phyloP scores from a whole-genome alignment of 2,888 invertebrate species.

The Acanthosoma haemorrhoidale region DNA sequence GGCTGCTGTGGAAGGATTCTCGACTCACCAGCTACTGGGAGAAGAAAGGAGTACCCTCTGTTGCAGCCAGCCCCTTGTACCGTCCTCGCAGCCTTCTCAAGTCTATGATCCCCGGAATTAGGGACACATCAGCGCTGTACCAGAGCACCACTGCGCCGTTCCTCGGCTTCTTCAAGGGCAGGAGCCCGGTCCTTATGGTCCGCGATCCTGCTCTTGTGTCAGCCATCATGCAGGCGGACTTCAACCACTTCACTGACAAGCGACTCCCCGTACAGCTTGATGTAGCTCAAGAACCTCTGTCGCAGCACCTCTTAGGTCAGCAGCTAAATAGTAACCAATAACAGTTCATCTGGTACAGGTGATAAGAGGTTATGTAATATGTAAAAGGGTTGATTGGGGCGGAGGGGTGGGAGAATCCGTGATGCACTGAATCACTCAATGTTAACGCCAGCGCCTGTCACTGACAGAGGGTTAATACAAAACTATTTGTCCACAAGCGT shows the following conservation, averaged over 20 bases:
- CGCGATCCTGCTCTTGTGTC: not conserved
- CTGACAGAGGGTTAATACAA: too few relatives aligned
- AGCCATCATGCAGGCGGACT: not conserved
- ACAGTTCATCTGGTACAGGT: too few relatives aligned
- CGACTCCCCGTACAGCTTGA: not conserved
- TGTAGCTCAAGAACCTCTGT: not conserved
- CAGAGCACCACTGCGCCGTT: not conserved
- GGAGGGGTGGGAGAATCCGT: too few relatives aligned
- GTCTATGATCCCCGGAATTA: not conserved
- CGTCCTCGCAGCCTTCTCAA: not conserved
- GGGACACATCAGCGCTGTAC: not conserved
- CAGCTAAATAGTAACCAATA: too few relatives aligned
- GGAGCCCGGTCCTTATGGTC: conserved; percentile 3
- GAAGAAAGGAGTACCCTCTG: not conserved
- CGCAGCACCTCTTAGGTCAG: not conserved
- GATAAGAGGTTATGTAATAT: too few relatives aligned
- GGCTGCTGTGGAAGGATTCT: not conserved
- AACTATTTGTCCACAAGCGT: too few relatives aligned
- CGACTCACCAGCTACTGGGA: not conserved
- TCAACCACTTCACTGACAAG: conserved; percentile 18
- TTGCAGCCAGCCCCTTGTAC: not conserved
- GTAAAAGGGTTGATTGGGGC: too few relatives aligned
- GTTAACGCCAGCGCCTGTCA: too few relatives aligned
- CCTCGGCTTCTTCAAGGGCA: conserved; percentile 15
- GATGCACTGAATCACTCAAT: too few relatives aligned